Percentiles rank a stretch among this genome's conserved stretches.
Conservation (phyloP, 2,888 invertebrate species). For the Pimpla rufipes region DNA sequence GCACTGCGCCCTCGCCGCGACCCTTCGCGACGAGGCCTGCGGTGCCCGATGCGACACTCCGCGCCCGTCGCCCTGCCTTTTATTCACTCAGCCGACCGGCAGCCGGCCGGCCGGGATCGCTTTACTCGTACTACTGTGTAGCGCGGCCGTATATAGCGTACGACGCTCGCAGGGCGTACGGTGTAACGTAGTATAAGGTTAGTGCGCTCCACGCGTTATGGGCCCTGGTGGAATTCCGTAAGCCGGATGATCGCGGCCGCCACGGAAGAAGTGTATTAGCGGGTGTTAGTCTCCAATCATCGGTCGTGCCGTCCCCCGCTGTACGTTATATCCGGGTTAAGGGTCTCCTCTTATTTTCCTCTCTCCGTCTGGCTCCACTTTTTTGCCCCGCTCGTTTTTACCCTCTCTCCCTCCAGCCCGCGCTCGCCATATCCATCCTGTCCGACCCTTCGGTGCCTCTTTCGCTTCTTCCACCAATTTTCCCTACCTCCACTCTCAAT, state of each 20-base stretch:
- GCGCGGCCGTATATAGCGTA: neutral
- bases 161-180: neutral
- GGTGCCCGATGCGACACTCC: slow-evolving; percentile 24
- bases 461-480: slow-evolving; percentile 53
- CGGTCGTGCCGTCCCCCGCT: neutral
- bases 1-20: neutral
- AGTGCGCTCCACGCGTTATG: slow-evolving; percentile 9
- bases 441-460: slow-evolving; percentile 12
- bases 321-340: slow-evolving; percentile 14
- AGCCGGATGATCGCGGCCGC: neutral
- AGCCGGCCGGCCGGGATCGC: slow-evolving; percentile 43
- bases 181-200: neutral
- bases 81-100: slow-evolving; percentile 44
- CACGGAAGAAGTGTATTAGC: slow-evolving; percentile 32
- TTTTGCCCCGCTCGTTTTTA: neutral
- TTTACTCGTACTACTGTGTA: slow-evolving; percentile 56
- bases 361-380: neutral
- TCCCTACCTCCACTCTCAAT: slow-evolving; percentile 33
- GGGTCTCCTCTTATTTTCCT: slow-evolving; percentile 5
- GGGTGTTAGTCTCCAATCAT: slow-evolving; percentile 29
- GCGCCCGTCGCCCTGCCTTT: slow-evolving; percentile 22
- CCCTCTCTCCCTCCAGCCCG: slow-evolving; percentile 19
- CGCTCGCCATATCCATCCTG: slow-evolving; percentile 19
- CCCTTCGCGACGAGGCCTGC: neutral
- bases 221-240: slow-evolving; percentile 27